Conservation (phyloP, 2,797 vertebrate genomes). For the Meda fulgida region DNA sequence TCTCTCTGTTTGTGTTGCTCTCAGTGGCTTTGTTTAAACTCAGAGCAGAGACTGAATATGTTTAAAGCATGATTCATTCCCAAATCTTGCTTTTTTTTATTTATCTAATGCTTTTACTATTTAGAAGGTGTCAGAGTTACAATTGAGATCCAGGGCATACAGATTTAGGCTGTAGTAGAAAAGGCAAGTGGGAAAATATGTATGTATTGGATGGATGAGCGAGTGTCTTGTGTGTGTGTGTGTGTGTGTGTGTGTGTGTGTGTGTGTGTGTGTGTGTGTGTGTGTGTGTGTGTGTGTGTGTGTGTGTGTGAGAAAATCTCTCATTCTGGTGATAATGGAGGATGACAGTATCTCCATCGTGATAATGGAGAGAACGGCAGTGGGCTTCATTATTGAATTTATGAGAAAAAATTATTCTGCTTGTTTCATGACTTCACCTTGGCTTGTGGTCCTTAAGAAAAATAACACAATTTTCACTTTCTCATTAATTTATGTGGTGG, state of each 20-base stretch:
- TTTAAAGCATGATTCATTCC: conserved; percentile 4
- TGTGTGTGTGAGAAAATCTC: not conserved
- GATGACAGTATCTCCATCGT: too few species aligned
- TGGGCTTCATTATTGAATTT: not conserved
- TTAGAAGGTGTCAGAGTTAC: not conserved
- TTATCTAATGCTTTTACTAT: not conserved
- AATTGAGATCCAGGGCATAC: not conserved
- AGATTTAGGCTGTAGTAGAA: not conserved
- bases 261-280: not conserved
- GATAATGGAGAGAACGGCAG: not conserved
- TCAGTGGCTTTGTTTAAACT: conserved; percentile 2
- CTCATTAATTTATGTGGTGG: not conserved
- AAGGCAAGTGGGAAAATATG: not conserved
- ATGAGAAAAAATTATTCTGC: too few species aligned
- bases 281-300: too few species aligned
- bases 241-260: not conserved
- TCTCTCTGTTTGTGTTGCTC: conserved; percentile 26
- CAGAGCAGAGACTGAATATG: conserved; percentile 29
- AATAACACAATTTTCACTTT: not conserved
- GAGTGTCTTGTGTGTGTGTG: not conserved
- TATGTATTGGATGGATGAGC: not conserved
- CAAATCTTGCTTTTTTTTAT: conserved; percentile 7
- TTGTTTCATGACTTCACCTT: not conserved
- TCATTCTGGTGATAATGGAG: too few species aligned
- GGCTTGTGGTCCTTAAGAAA: not conserved